Conservation (phyloP, 1,140 invertebrate genomes). For the Drosophila kikkawai region DNA sequence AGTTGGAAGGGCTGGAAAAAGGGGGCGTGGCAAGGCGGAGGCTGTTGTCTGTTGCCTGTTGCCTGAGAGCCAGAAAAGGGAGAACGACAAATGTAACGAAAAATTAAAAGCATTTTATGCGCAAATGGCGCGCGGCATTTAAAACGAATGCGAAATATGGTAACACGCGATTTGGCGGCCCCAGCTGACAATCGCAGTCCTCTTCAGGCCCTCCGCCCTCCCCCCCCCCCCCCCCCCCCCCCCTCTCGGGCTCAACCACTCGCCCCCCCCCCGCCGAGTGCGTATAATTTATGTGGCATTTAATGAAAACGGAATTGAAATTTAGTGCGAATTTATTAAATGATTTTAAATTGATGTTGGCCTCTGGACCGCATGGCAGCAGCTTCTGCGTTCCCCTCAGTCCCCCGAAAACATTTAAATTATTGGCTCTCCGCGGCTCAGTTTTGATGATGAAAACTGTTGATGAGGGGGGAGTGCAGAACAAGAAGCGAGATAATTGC, state of each 20-base stretch:
- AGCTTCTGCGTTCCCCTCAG: background rate
- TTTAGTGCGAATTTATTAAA: conserved; percentile 83
- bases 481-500: conserved; percentile 17
- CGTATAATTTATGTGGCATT: conserved; percentile 83
- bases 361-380: conserved; percentile 37
- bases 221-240: background rate
- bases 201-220: background rate
- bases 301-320: conserved; percentile 83
- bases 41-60: conserved; percentile 28
- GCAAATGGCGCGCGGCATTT: conserved; percentile 77
- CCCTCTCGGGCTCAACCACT: background rate
- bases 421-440: conserved; percentile 28
- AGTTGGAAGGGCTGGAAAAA: conserved; percentile 17
- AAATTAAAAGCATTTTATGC: conserved; percentile 83
- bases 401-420: conserved; percentile 29
- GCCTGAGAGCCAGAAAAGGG: background rate
- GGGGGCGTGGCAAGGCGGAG: conserved; percentile 2
- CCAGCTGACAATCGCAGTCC: conserved; percentile 31
- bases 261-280: conserved; percentile 23
- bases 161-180: conserved; percentile 73
- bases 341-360: conserved; percentile 81
- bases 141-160: conserved; percentile 81
- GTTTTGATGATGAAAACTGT: conserved; percentile 34
- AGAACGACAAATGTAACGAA: conserved; percentile 69
- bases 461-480: background rate